Conservation (phyloP, 2,888 invertebrate species). For the Leptothorax acervorum region DNA sequence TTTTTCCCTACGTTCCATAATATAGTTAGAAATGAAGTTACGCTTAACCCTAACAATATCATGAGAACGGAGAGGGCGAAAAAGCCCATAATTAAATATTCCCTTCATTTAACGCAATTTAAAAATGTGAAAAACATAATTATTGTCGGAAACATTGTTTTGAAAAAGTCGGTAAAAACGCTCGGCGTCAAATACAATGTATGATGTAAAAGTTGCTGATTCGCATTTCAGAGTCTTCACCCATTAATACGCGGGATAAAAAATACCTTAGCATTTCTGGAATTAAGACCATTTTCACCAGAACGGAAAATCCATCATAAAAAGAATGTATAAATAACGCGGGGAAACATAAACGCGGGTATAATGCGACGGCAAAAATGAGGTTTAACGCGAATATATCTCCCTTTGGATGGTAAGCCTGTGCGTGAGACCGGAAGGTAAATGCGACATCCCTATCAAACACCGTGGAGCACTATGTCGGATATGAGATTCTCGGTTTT, state of each 20-base stretch:
- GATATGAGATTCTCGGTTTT: constrained; percentile 59
- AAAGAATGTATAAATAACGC: background rate
- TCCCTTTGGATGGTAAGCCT: constrained; percentile 50
- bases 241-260: constrained; percentile 2
- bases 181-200: background rate
- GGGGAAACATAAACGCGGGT: background rate
- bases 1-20: constrained; percentile 51
- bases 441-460: constrained; percentile 75
- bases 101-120: constrained; percentile 16
- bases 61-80: background rate
- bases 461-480: constrained; percentile 67
- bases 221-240: background rate
- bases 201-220: background rate
- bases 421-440: constrained; percentile 73
- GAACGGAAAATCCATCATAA: constrained; percentile 1
- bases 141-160: constrained; percentile 25
- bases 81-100: constrained; percentile 37
- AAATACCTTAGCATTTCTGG: background rate
- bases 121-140: constrained; percentile 23
- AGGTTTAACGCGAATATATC: constrained; percentile 25
- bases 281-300: background rate
- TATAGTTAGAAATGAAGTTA: constrained; percentile 57
- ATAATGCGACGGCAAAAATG: constrained; percentile 11
- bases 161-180: background rate
- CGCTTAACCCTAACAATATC: constrained; percentile 51